Evolutionary conservation across 2,888 invertebrate genomes (phyloP), one percentile per base, ranked within the genome.

Genomic region (Lithodes maja): DNA sequence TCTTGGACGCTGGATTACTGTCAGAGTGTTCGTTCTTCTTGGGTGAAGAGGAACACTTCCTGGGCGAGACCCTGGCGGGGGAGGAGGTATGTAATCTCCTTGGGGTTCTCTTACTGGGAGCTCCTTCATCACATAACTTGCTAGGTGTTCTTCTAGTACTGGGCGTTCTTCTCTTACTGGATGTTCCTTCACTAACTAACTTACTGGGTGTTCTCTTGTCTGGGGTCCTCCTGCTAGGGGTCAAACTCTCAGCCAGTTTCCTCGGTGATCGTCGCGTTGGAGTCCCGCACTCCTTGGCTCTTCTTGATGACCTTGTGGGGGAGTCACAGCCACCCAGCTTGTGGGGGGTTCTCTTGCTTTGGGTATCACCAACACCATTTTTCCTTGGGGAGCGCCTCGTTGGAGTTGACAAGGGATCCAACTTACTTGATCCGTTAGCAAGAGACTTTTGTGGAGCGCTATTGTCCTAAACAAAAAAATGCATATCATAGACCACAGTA

Each of bases 191-290:
- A 61, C 61, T 61, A 12, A 7, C 61, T 61, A 61, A 61, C 12
- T 61, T 61, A 5, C 61, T 61, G 12, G 61, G 61, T 5, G 61
- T 61, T 5, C 71, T 17, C 3, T n/a, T 71, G 71, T 71, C 79
- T 2, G 33, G 52, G 3, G 68, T 85, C 78, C 79, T 12, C 61
- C 61, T 61, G 61, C 61, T 12, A 61, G 61, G 61, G 7, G 61
- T 61, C 33, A 33, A 33, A 33, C 33, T 33, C 61, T 61, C 61
- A 61, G 3, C 15, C n/a, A 2, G 17, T 61, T 78, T 85, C 79
- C 85, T 78, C 5, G 85, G 85, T 53, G 85, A 79, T 12, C 50
- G 54, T 61, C 85, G 50, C 7, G 17, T 68, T n/a, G 52, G 68
- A 3, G 53, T 85, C 3, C n/a, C 12, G 3, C 3, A 12, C 5